Evolutionary conservation across 2,113 vertebrate genomes (phyloP).

Genomic region (Nannospalax galili): DNA sequence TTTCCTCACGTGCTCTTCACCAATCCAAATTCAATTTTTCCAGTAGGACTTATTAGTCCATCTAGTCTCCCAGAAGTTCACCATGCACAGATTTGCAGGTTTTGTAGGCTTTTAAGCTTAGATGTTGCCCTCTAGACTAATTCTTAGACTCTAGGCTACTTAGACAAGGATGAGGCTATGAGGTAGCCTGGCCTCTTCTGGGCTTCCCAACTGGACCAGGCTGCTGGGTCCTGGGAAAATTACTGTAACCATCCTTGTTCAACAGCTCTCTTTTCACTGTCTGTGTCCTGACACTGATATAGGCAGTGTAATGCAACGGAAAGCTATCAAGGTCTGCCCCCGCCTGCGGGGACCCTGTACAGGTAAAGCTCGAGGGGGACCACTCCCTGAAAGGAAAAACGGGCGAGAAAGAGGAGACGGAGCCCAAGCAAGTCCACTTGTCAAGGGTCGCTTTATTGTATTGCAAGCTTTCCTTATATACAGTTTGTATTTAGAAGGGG

Average conservation of each 20-base stretch:
- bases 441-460: too few species aligned
- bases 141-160: neutral
- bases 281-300: rapidly evolving
- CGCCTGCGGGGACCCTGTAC: too few species aligned
- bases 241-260: neutral
- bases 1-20: neutral
- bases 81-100: rapidly evolving
- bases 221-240: neutral
- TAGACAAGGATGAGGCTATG: rapidly evolving
- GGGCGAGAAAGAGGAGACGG: too few species aligned
- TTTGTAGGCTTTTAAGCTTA: neutral
- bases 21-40: neutral
- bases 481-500: too few species aligned
- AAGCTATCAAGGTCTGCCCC: too few species aligned
- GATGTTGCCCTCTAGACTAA: too few species aligned
- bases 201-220: neutral
- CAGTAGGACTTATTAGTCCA: neutral
- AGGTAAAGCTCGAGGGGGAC: too few species aligned
- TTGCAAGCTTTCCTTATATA: too few species aligned
- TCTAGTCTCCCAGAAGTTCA: neutral
- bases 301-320: neutral
- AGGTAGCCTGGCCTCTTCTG: neutral
- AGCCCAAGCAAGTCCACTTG: too few species aligned
- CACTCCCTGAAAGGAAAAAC: too few species aligned
- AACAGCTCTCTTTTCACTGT: neutral